A percentile compares a stretch with the other conserved stretches of the same genome.
phyloP scores from a whole-genome alignment of 1,140 invertebrate species.

The Asobara japonica region DNA sequence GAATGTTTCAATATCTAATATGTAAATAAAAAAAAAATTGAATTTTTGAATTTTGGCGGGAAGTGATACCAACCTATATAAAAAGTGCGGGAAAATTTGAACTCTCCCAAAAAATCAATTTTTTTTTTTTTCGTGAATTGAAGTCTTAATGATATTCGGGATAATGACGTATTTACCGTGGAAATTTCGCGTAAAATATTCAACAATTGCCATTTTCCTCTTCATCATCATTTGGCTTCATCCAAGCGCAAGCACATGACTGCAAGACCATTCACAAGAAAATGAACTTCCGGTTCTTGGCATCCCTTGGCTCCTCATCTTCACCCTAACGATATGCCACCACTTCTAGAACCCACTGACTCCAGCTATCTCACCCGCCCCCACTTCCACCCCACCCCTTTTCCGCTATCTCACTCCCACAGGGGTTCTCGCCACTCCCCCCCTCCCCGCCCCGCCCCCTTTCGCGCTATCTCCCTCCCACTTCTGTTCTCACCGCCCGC shows the following conservation, averaged over 20 bases:
- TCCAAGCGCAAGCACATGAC: conserved; percentile 15
- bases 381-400: background rate
- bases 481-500: background rate
- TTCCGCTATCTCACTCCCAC: background rate
- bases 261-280: conserved; percentile 39
- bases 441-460: background rate
- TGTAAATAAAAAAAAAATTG: too few relatives aligned
- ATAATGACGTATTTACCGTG: background rate
- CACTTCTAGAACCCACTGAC: conserved; percentile 22
- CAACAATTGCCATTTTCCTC: conserved; percentile 13
- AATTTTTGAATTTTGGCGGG: too few relatives aligned
- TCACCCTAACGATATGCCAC: conserved; percentile 25
- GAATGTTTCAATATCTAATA: too few relatives aligned
- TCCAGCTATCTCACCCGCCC: background rate
- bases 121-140: too few relatives aligned
- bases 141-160: background rate
- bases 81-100: too few relatives aligned
- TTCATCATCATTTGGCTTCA: background rate
- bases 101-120: too few relatives aligned
- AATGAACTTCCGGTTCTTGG: conserved; percentile 39
- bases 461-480: background rate
- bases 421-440: conserved; percentile 18
- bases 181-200: conserved; percentile 7
- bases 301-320: conserved; percentile 10
- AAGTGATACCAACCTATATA: too few relatives aligned